phyloP scores from a whole-genome alignment of 2,888 invertebrate genomes.

The Lepeophtheirus nordmannii region DNA sequence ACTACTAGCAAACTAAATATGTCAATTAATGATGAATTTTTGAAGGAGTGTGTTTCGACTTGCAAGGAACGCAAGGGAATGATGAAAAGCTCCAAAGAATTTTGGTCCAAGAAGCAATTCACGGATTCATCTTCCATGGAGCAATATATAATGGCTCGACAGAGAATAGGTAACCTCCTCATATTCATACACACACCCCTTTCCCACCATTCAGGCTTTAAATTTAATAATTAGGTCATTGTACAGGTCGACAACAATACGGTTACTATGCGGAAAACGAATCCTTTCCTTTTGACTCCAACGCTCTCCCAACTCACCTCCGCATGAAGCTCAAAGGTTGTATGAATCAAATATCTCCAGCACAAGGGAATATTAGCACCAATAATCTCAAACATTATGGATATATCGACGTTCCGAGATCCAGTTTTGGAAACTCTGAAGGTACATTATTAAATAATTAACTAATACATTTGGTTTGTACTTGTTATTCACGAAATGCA shows the following conservation, averaged over 20 bases:
- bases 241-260: neutral
- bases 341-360: neutral
- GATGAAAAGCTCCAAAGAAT: constrained; percentile 15
- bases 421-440: neutral
- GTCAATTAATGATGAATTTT: too few relatives aligned
- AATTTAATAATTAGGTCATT: neutral
- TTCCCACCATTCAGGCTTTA: neutral
- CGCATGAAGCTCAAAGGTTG: neutral
- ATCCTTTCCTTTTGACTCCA: neutral
- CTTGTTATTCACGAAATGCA: too few relatives aligned
- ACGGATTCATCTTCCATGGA: constrained; percentile 16
- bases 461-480: too few relatives aligned
- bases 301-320: neutral
- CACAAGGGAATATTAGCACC: neutral
- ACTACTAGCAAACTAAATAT: too few relatives aligned
- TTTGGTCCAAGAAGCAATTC: constrained; percentile 20
- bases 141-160: constrained; percentile 16
- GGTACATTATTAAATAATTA: neutral
- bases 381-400: constrained; percentile 10
- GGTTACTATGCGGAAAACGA: neutral
- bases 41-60: neutral
- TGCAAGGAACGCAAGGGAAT: constrained; percentile 3
- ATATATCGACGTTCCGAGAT: constrained; percentile 4
- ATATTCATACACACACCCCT: too few relatives aligned
- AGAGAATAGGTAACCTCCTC: neutral